phyloP scores from a whole-genome alignment of 2,888 invertebrate genomes.

The Eupithecia dodoneata region DNA sequence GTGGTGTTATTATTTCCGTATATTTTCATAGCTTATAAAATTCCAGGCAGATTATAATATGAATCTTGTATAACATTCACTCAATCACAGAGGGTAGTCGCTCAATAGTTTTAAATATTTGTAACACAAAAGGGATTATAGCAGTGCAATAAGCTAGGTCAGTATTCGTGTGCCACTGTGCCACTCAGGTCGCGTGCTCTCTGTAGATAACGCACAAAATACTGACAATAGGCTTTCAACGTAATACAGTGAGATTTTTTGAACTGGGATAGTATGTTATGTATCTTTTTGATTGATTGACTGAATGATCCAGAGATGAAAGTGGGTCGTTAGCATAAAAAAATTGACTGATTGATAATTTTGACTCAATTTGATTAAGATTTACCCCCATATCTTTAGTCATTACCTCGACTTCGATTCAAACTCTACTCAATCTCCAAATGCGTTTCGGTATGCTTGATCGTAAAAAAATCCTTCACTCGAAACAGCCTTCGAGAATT shows the following conservation, averaged over 20 bases:
- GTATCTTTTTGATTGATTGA: too few species aligned
- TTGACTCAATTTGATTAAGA: too few species aligned
- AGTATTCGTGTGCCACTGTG: not conserved
- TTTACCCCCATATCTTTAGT: too few species aligned
- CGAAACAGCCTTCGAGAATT: too few species aligned
- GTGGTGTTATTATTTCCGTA: not conserved
- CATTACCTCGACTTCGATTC: too few species aligned
- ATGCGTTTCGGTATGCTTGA: too few species aligned
- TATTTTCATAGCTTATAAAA: not conserved
- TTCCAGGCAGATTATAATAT: not conserved
- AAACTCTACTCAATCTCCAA: too few species aligned
- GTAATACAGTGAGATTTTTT: not conserved
- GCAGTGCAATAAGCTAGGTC: not conserved
- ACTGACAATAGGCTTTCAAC: not conserved
- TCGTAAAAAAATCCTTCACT: too few species aligned
- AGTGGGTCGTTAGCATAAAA: too few species aligned
- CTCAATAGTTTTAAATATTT: constrained; percentile 2
- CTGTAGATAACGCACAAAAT: not conserved
- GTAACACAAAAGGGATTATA: not conserved
- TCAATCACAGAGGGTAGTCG: not conserved
- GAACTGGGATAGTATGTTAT: not conserved
- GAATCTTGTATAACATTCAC: not conserved
- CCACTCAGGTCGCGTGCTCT: not conserved
- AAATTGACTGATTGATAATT: too few species aligned
- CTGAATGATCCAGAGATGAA: too few species aligned